Evolutionary conservation across 2,888 invertebrate species (phyloP).

Genomic region (Furcula furcula): DNA sequence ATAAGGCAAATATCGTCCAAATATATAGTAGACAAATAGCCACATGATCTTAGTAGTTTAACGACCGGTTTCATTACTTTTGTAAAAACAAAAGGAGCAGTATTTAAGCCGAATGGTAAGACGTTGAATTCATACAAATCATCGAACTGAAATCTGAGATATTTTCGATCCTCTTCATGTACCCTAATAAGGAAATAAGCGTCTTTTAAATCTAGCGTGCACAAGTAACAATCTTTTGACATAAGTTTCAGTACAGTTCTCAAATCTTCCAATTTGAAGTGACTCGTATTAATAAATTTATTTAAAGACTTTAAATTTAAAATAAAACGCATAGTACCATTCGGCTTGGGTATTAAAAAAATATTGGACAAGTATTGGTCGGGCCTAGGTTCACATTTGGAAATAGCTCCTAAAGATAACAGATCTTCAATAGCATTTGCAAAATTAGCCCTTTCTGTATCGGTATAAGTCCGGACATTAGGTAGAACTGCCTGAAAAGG

Average conservation of each 20-base stretch:
- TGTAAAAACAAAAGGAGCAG: constrained; percentile 14
- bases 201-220: background rate
- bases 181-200: too few species aligned
- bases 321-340: too few species aligned
- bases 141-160: constrained; percentile 5
- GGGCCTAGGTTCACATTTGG: too few species aligned
- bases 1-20: constrained; percentile 14
- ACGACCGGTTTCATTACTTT: constrained; percentile 16
- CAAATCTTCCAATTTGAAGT: background rate
- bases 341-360: too few species aligned
- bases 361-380: too few species aligned
- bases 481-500: too few species aligned
- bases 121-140: constrained; percentile 11
- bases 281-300: background rate
- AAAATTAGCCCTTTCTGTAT: too few species aligned
- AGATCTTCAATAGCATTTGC: too few species aligned
- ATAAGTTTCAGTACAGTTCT: constrained; percentile 1
- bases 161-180: background rate
- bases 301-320: background rate
- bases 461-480: too few species aligned
- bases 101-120: constrained; percentile 9
- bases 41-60: constrained; percentile 6
- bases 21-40: constrained; percentile 13
- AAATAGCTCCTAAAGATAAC: too few species aligned
- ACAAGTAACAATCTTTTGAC: background rate